Evolutionary conservation across 2,797 vertebrate species (phyloP).

Genomic region (Clarias fuscus): DNA sequence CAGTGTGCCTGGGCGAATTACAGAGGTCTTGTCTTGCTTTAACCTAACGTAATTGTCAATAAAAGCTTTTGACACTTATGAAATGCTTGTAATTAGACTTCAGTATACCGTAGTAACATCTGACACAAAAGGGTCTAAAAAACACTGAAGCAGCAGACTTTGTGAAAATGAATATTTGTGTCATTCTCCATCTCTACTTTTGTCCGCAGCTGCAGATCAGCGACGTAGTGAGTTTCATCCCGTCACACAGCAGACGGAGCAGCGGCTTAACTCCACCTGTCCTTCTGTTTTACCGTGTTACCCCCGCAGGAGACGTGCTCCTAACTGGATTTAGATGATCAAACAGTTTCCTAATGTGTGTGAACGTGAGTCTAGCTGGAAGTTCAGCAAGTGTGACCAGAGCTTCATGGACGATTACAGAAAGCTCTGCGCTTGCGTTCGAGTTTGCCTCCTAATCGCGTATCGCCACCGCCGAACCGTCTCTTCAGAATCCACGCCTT

Average conservation of each 20-base stretch:
- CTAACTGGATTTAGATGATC: conserved; percentile 44
- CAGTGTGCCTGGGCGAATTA: too few species aligned
- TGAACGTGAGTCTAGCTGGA: conserved; percentile 29
- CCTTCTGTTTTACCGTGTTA: conserved; percentile 1
- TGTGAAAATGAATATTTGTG: too few species aligned
- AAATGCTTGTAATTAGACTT: too few species aligned
- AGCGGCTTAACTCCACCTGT: conserved; percentile 19
- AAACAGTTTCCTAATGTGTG: conserved; percentile 38
- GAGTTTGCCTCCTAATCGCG: background rate
- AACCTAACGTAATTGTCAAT: too few species aligned
- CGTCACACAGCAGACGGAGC: too few species aligned
- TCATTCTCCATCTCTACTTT: too few species aligned
- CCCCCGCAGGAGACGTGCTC: background rate
- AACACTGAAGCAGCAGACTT: too few species aligned
- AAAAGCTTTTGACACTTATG: too few species aligned
- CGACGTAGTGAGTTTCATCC: background rate
- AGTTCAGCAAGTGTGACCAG: conserved; percentile 7
- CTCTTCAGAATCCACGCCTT: background rate
- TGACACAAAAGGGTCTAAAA: too few species aligned
- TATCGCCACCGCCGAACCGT: background rate
- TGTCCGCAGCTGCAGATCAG: background rate
- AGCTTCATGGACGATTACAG: background rate
- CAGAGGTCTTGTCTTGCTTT: too few species aligned
- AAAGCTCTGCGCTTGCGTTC: background rate
- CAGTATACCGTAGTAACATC: too few species aligned